Percentiles rank a stretch among this genome's conserved stretches.
phyloP scores from a whole-genome alignment of 2,888 invertebrate genomes.

The Osedax fenrisi region DNA sequence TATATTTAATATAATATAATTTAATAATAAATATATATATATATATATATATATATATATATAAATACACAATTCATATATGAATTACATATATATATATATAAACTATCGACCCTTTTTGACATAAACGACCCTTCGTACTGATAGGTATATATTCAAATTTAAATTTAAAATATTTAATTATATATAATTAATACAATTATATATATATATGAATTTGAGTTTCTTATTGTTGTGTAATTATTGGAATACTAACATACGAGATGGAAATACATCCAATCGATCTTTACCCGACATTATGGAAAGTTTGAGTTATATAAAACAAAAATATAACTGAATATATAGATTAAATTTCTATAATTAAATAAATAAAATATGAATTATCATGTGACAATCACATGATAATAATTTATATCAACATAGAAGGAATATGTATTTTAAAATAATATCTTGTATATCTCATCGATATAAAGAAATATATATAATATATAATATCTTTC shows the following conservation, averaged over 20 bases:
- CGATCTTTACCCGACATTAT: conserved; percentile 44
- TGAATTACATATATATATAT: neutral
- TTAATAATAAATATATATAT: too few relatives aligned
- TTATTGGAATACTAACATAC: conserved; percentile 41
- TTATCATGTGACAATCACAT: too few relatives aligned
- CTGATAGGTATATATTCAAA: neutral
- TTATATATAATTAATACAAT: neutral
- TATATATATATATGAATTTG: neutral
- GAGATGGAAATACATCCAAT: conserved; percentile 45
- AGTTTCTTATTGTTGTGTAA: neutral
- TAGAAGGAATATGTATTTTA: too few relatives aligned
- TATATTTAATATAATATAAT: too few relatives aligned
- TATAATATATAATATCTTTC: too few relatives aligned
- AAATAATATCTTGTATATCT: too few relatives aligned
- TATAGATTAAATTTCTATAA: too few relatives aligned
- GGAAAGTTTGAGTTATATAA: neutral
- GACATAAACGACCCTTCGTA: neutral
- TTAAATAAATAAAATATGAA: too few relatives aligned
- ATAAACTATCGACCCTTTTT: neutral
- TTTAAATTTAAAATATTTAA: neutral
- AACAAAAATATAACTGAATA: too few relatives aligned
- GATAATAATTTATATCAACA: too few relatives aligned
- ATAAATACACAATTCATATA: neutral
- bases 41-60: neutral
- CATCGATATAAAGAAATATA: too few relatives aligned